Conservation (phyloP, 2,113 vertebrate species). For the Mustelus asterias region DNA sequence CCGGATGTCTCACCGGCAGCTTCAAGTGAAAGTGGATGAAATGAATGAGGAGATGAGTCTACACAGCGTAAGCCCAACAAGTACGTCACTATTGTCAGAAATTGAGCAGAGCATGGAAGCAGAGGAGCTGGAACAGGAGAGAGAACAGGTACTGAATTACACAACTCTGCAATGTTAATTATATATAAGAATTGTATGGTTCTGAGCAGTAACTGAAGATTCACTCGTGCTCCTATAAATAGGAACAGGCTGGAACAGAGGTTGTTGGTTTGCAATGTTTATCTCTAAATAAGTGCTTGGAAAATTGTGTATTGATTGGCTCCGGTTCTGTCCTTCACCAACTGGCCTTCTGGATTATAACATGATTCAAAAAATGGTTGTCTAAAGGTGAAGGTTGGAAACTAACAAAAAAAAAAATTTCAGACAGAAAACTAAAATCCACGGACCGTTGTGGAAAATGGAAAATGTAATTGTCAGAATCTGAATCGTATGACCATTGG, state of each 20-base stretch:
- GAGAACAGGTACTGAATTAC: constrained; percentile 75
- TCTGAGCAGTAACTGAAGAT: background rate
- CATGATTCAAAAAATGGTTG: background rate
- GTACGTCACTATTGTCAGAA: constrained; percentile 84
- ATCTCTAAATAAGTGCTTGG: background rate
- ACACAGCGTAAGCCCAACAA: constrained; percentile 71
- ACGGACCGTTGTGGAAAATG: background rate
- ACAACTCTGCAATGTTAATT: background rate
- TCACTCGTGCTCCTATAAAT: background rate
- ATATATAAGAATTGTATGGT: background rate
- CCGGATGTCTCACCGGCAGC: constrained; percentile 76
- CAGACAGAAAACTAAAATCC: background rate
- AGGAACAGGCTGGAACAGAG: background rate
- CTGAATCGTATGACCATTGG: background rate
- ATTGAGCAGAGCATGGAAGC: constrained; percentile 99
- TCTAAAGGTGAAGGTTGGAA: background rate
- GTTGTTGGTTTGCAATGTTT: background rate
- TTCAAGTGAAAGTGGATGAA: constrained; percentile 77
- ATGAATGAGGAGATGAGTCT: constrained; percentile 81
- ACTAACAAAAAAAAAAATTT: background rate
- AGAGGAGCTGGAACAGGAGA: constrained; percentile 91
- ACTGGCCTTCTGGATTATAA: background rate
- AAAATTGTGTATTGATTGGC: background rate
- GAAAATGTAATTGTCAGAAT: background rate
- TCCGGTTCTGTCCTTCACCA: background rate